Evolutionary conservation across 1,140 invertebrate genomes (phyloP), one percentile per base, ranked within the genome.

Genomic region (Leptopilina clavipes): DNA sequence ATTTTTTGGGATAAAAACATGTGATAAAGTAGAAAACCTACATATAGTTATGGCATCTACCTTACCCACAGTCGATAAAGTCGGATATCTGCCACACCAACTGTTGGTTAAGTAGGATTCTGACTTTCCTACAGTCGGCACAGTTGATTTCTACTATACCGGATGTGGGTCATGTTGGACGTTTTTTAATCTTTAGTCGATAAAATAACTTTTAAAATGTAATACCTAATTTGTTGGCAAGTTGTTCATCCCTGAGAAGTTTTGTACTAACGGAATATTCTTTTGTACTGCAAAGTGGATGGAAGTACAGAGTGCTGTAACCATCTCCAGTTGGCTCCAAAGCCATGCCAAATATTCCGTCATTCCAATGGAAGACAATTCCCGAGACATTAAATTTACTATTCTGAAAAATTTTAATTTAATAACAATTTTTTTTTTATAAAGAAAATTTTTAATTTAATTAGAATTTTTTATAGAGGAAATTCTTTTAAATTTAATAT

Each of bases 251-350:
- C 31, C 93, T 91, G 17, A 95, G 86, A 22, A 94, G 89, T 54
- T 91, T 92, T 0, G 94, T 95, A 8, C 91, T 94, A 0, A 95
- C 94, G 0, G 93, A 86, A 84, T 95, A 96, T 84, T 96, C 95
- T 83, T 93, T 92, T 14, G 91, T 93, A 76, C 94, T 95, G 11
- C 93, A 92, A 80, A 96, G 91, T 0, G 95, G 94, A 86, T 96
- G 95, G 90, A 96, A 96, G 80, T 95, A 96, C 2, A 96, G 82
- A 0, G 93, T 95, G 74, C 94, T 93, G 83, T 89, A 95, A 37
- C 94, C 94, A 75, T 95, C 92, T 25, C 87, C 78, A 59, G 92
- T 91, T 0, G 93, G 91, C 7, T 92, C 92, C 10, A 95, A 80
- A 0, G 93, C 93, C 59, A 96, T 85, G 0, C 95, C 95, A 73